Percentiles rank a stretch among this genome's conserved stretches.
phyloP scores from a whole-genome alignment of 2,797 vertebrate species.

The Corythornis leucogaster region DNA sequence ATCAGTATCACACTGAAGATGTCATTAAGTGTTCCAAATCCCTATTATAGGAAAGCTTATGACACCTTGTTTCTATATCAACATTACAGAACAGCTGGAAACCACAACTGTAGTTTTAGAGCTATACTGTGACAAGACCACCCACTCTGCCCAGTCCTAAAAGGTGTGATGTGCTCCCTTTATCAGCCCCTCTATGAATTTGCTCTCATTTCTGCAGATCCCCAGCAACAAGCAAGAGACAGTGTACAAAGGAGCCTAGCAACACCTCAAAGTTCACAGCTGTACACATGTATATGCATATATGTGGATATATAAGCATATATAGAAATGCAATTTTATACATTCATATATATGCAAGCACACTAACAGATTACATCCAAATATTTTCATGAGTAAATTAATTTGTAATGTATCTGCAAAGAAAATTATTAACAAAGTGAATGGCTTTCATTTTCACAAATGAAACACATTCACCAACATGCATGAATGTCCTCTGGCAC shows the following conservation, averaged over 20 bases:
- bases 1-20: neutral
- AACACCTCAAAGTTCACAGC: neutral
- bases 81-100: neutral
- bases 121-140: neutral
- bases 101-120: neutral
- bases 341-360: slow-evolving; percentile 2
- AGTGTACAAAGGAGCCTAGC: neutral
- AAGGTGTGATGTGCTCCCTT: neutral
- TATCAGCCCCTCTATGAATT: rapidly evolving
- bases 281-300: neutral
- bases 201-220: neutral
- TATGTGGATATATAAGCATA: neutral
- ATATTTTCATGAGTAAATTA: slow-evolving; percentile 6
- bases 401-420: neutral
- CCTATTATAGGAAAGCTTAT: neutral
- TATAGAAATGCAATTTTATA: neutral
- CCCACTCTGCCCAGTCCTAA: neutral
- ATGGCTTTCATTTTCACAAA: slow-evolving; percentile 7
- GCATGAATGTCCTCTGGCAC: neutral
- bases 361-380: neutral
- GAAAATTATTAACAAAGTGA: neutral
- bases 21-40: neutral
- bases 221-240: neutral
- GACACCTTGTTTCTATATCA: neutral
- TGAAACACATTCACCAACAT: neutral